Percentiles rank a stretch among this genome's conserved stretches.
Conservation (phyloP, 2,888 invertebrate species). For the Hololepta plana region DNA sequence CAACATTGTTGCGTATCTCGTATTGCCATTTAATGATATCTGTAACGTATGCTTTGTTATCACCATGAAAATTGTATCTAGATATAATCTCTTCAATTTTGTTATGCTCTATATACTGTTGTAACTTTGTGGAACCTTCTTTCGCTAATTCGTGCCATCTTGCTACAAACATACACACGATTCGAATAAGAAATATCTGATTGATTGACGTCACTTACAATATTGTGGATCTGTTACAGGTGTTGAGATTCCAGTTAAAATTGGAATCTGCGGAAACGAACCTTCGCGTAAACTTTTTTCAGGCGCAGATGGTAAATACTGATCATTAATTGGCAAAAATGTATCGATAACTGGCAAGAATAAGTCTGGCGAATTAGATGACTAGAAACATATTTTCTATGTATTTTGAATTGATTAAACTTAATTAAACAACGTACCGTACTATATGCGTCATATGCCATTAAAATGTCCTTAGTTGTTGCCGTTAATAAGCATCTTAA, state of each 20-base stretch:
- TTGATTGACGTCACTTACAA: constrained; percentile 11
- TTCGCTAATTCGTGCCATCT: constrained; percentile 40
- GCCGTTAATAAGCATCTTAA: constrained; percentile 43
- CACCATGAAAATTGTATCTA: constrained; percentile 22
- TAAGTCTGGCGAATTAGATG: constrained; percentile 35
- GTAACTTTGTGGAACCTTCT: constrained; percentile 33
- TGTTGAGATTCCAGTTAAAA: constrained; percentile 49
- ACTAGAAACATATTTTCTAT: constrained; percentile 24
- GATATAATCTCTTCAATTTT: constrained; percentile 38
- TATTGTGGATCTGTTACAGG: constrained; percentile 23
- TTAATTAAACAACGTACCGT: constrained; percentile 23
- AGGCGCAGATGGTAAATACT: constrained; percentile 39
- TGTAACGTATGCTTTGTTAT: constrained; percentile 16
- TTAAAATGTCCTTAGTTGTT: constrained; percentile 38
- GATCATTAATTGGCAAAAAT: constrained; percentile 39
- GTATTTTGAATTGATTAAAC: background rate
- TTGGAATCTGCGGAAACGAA: constrained; percentile 38
- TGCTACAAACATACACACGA: constrained; percentile 28
- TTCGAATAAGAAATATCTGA: no score
- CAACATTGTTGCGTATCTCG: constrained; percentile 25
- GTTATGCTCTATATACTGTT: constrained; percentile 36
- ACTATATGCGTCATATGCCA: constrained; percentile 35
- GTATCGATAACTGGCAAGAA: constrained; percentile 46
- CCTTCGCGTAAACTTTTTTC: constrained; percentile 32
- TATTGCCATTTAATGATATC: constrained; percentile 41